Evolutionary conservation across 2,797 vertebrate genomes (phyloP).

Genomic region (Anabas testudineus): DNA sequence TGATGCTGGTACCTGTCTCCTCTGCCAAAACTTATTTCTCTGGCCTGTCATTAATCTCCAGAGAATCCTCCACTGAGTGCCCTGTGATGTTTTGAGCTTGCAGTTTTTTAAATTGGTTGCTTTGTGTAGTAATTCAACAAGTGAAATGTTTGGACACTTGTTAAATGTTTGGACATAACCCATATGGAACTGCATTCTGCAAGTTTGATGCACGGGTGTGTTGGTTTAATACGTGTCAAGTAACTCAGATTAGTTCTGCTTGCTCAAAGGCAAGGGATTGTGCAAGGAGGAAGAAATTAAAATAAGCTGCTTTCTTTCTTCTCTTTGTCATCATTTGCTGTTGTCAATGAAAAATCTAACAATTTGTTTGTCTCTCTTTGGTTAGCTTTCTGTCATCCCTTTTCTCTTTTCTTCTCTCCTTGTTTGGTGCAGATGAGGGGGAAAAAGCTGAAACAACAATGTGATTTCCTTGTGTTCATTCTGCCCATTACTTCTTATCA

Average conservation of each 20-base stretch:
- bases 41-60: slow-evolving; percentile 31
- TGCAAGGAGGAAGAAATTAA: not conserved
- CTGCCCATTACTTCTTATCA: slow-evolving; percentile 53
- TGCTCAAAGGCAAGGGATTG: slow-evolving; percentile 6
- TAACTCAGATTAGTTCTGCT: slow-evolving; percentile 27
- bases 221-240: slow-evolving; percentile 9
- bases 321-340: slow-evolving; percentile 17
- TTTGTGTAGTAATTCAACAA: slow-evolving; percentile 7
- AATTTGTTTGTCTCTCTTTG: slow-evolving; percentile 18
- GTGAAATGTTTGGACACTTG: slow-evolving; percentile 41
- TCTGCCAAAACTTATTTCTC: slow-evolving; percentile 53
- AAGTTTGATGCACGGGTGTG: not conserved
- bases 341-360: slow-evolving; percentile 53
- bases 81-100: slow-evolving; percentile 24
- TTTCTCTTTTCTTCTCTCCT: slow-evolving; percentile 20
- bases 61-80: slow-evolving; percentile 18
- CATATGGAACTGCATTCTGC: slow-evolving; percentile 34
- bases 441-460: slow-evolving; percentile 51
- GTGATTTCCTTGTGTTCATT: slow-evolving; percentile 63
- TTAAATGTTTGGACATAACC: slow-evolving; percentile 50
- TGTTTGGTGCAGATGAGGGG: slow-evolving; percentile 33
- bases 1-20: slow-evolving; percentile 68
- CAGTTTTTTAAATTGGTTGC: slow-evolving; percentile 18
- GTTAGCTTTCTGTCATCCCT: slow-evolving; percentile 16
- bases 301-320: slow-evolving; percentile 9